phyloP scores from a whole-genome alignment of 2,113 vertebrate species.

The Lates calcarifer region DNA sequence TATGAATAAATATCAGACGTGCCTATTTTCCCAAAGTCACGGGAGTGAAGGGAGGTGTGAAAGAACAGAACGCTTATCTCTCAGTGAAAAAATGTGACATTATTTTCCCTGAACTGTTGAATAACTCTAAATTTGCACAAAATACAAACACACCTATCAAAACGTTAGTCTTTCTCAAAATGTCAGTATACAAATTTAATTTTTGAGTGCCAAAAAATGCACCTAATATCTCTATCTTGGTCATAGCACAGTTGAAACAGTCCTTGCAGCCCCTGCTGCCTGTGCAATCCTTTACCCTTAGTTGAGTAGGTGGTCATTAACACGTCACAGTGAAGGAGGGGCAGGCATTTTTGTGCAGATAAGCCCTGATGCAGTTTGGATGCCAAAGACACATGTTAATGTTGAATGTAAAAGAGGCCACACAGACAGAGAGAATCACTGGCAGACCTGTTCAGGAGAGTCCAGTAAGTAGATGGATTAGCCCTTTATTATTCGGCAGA shows the following conservation, averaged over 20 bases:
- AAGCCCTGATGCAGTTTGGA: constrained; percentile 36
- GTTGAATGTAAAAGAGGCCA: constrained; percentile 27
- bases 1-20: constrained; percentile 49
- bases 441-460: constrained; percentile 48
- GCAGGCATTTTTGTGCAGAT: constrained; percentile 39
- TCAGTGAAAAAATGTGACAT: neutral
- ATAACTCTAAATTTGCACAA: constrained; percentile 16
- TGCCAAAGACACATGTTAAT: constrained; percentile 27
- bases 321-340: constrained; percentile 25
- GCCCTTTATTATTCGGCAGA: constrained; percentile 54
- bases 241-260: neutral
- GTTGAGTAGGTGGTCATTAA: constrained; percentile 19
- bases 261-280: neutral
- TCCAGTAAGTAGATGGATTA: constrained; percentile 62
- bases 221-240: neutral
- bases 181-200: neutral
- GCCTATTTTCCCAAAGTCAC: constrained; percentile 38
- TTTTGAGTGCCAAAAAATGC: neutral
- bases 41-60: constrained; percentile 40
- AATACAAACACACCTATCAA: constrained; percentile 9
- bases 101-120: constrained; percentile 16
- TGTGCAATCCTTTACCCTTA: neutral
- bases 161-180: neutral
- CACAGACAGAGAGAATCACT: constrained; percentile 49
- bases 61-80: constrained; percentile 42